phyloP scores from a whole-genome alignment of 2,797 vertebrate species.

The Trichosurus vulpecula region DNA sequence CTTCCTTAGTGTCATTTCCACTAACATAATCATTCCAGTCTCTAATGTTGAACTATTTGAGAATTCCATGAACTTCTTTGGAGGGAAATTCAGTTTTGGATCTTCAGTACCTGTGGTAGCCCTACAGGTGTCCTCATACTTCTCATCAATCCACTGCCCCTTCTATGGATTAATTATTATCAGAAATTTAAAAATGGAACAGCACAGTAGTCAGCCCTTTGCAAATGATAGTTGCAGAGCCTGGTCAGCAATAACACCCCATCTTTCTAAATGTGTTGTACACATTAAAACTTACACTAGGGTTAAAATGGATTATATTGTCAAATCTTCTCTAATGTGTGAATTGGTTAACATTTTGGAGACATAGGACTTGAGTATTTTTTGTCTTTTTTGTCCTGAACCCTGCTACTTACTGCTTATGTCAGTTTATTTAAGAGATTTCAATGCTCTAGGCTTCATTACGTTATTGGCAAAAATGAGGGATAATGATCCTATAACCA shows the following conservation, averaged over 20 bases:
- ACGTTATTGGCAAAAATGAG: background rate
- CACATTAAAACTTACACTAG: background rate
- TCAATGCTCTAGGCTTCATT: background rate
- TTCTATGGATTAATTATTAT: background rate
- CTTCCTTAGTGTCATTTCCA: background rate
- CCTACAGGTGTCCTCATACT: background rate
- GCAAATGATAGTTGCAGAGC: background rate
- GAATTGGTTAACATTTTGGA: background rate
- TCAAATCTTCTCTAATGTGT: background rate
- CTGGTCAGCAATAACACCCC: background rate
- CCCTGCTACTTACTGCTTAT: background rate
- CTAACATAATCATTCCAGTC: background rate
- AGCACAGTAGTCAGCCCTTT: background rate
- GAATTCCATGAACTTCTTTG: background rate
- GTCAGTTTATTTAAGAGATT: background rate
- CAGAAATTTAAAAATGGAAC: background rate
- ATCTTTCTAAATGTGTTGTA: background rate
- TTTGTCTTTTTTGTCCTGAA: background rate
- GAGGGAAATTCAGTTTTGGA: background rate
- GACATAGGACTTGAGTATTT: background rate
- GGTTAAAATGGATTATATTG: background rate
- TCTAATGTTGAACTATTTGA: background rate
- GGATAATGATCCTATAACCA: background rate
- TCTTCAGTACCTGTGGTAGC: background rate
- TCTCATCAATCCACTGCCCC: background rate